A percentile compares a stretch with the other conserved stretches of the same genome.
phyloP scores from a whole-genome alignment of 2,797 vertebrate species.

The Epinephelus awoara region DNA sequence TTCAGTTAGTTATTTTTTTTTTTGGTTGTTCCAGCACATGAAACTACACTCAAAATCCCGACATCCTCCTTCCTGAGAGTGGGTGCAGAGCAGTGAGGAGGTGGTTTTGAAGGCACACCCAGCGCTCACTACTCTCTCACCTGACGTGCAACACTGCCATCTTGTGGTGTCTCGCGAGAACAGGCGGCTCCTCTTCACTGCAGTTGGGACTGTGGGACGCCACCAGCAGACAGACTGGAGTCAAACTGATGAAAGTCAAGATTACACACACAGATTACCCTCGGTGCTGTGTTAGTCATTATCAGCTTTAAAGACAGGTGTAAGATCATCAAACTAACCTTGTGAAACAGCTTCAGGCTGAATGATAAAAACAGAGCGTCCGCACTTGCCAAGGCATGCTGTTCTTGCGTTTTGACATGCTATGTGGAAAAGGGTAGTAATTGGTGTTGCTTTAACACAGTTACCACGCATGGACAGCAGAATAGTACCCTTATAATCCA shows the following conservation, averaged over 20 bases:
- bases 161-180: slow-evolving; percentile 45
- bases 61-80: slow-evolving; percentile 2
- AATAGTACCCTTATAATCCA: neutral
- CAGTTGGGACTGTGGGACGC: neutral
- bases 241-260: slow-evolving; percentile 30
- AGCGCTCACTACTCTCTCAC: slow-evolving; percentile 15
- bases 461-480: neutral
- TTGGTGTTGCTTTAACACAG: neutral
- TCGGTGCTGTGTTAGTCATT: neutral
- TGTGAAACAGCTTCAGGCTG: neutral
- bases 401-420: neutral
- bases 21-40: rapidly evolving
- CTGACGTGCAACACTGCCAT: slow-evolving; percentile 45
- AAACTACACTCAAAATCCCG: slow-evolving; percentile 4
- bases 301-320: neutral
- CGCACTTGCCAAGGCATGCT: neutral
- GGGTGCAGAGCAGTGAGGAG: neutral
- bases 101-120: slow-evolving; percentile 45
- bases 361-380: slow-evolving; percentile 13
- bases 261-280: slow-evolving; percentile 8
- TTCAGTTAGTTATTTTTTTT: neutral
- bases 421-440: neutral
- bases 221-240: neutral
- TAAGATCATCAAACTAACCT: slow-evolving; percentile 20
- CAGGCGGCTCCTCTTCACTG: neutral